phyloP scores from a whole-genome alignment of 1,140 invertebrate genomes.

The Pogonognathellus flavescens region DNA sequence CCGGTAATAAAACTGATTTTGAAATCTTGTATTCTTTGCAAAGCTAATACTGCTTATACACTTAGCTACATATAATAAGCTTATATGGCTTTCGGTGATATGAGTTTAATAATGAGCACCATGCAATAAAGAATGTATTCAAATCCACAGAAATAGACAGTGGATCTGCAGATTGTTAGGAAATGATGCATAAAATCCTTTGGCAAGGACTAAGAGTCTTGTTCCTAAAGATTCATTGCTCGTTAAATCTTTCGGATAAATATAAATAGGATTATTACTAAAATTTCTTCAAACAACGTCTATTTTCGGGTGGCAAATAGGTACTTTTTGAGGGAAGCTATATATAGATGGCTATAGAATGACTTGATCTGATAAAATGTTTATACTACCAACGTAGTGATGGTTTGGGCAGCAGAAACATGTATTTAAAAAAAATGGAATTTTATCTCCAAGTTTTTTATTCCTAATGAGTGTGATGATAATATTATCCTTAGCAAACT shows the following conservation, averaged over 20 bases:
- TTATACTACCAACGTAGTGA: too few species aligned
- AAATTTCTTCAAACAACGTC: not conserved
- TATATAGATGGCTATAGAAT: too few species aligned
- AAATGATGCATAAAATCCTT: slow-evolving; percentile 47
- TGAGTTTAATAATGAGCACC: not conserved
- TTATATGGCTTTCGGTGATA: not conserved
- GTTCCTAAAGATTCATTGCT: slow-evolving; percentile 11
- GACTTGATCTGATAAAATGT: too few species aligned
- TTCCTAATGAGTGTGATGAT: too few species aligned
- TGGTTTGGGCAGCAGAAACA: too few species aligned
- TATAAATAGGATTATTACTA: not conserved
- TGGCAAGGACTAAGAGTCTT: slow-evolving; percentile 33
- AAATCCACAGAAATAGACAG: slow-evolving; percentile 8
- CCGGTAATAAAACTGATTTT: slow-evolving; percentile 55
- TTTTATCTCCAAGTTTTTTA: too few species aligned
- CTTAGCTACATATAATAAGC: not conserved
- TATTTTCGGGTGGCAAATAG: too few species aligned
- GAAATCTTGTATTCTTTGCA: not conserved
- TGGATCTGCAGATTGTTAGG: slow-evolving; percentile 1
- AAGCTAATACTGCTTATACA: too few species aligned
- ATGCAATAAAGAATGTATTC: not conserved
- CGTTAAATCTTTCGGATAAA: slow-evolving; percentile 7
- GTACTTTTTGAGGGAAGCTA: too few species aligned
- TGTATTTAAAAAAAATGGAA: too few species aligned
- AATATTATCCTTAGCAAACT: too few species aligned